Conservation (phyloP, 2,113 vertebrate genomes). For the Isichthys henryi region DNA sequence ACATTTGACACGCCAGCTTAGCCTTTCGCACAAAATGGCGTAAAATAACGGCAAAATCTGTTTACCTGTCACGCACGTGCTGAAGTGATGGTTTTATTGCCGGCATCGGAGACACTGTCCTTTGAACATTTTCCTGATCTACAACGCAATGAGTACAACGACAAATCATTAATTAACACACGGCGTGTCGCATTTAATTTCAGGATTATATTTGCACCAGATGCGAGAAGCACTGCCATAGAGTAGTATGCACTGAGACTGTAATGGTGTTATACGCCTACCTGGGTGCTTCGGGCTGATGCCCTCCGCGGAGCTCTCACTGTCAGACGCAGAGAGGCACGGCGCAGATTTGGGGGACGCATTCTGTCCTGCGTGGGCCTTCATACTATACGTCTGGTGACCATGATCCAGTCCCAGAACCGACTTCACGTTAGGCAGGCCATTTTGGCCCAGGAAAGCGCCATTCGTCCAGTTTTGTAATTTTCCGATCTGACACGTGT, state of each 20-base stretch:
- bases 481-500: slow-evolving; percentile 96
- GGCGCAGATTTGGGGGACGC: slow-evolving; percentile 51
- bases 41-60: not conserved
- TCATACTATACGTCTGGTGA: slow-evolving; percentile 67
- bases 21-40: not conserved
- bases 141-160: slow-evolving; percentile 23
- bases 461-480: slow-evolving; percentile 96
- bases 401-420: slow-evolving; percentile 77
- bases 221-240: not conserved
- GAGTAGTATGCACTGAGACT: not conserved
- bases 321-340: slow-evolving; percentile 51
- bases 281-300: slow-evolving; percentile 86
- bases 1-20: not conserved
- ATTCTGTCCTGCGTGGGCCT: slow-evolving; percentile 57
- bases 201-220: not conserved
- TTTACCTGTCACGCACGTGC: slow-evolving; percentile 88
- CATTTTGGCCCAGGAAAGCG: slow-evolving; percentile 88
- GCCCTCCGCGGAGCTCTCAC: slow-evolving; percentile 74
- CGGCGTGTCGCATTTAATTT: not conserved
- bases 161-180: not conserved
- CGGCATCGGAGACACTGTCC: slow-evolving; percentile 73
- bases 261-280: slow-evolving; percentile 39
- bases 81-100: slow-evolving; percentile 80
- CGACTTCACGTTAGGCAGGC: slow-evolving; percentile 88
- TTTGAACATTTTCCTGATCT: slow-evolving; percentile 82